Evolutionary conservation across 1,140 invertebrate species (phyloP).

Genomic region (Magallana angulata): DNA sequence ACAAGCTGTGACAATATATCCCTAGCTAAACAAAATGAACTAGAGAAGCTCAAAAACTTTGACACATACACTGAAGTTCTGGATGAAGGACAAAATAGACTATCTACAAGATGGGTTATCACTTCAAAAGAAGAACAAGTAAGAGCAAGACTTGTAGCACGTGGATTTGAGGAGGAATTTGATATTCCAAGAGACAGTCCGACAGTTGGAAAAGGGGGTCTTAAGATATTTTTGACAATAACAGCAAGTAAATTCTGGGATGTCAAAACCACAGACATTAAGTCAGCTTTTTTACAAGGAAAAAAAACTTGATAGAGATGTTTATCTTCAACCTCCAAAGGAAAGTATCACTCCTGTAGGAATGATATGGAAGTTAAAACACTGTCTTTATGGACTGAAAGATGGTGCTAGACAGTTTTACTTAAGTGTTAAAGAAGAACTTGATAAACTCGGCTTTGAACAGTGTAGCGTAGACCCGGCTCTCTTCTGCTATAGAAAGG

Average conservation of each 20-base stretch:
- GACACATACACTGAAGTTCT: slow-evolving; percentile 55
- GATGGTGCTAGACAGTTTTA: no score
- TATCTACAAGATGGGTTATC: slow-evolving; percentile 59
- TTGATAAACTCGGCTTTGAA: no score
- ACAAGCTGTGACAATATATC: slow-evolving; percentile 2
- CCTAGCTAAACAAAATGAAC: slow-evolving; percentile 49
- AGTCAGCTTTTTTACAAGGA: slow-evolving; percentile 58
- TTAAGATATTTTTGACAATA: slow-evolving; percentile 54
- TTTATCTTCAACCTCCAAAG: slow-evolving; percentile 52
- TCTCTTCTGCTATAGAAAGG: no score
- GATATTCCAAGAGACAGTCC: slow-evolving; percentile 56
- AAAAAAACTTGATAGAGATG: slow-evolving; percentile 48
- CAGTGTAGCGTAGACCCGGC: no score
- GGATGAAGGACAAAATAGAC: slow-evolving; percentile 45
- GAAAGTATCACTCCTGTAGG: slow-evolving; percentile 39
- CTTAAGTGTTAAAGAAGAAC: no score
- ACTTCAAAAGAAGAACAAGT: slow-evolving; percentile 51
- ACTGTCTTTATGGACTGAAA: no score
- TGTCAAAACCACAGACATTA: slow-evolving; percentile 59
- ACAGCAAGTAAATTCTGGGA: slow-evolving; percentile 49
- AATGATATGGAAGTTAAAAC: slow-evolving; percentile 25
- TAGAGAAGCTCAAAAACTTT: slow-evolving; percentile 49
- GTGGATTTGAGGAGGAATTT: slow-evolving; percentile 59
- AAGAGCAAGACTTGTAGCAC: slow-evolving; percentile 56
- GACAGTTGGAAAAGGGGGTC: slow-evolving; percentile 57